Conservation (phyloP, 2,888 invertebrate genomes). For the Heliconius ethilla region DNA sequence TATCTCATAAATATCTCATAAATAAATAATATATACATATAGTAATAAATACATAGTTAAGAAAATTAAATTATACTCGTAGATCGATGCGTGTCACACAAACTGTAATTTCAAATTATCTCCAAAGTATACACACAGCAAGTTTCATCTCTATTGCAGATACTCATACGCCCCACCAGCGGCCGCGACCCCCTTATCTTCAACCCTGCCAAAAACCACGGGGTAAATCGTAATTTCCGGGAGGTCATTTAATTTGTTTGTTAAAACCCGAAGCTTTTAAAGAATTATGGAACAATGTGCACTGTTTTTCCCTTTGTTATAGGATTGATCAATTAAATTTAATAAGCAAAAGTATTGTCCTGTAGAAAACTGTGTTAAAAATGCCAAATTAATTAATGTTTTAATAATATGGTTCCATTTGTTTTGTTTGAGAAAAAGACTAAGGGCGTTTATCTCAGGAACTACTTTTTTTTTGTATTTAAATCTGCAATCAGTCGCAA, state of each 20-base stretch:
- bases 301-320: constrained; percentile 22
- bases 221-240: constrained; percentile 17
- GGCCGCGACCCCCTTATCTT: constrained; percentile 18
- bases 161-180: neutral
- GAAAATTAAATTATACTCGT: too few species aligned
- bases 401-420: neutral
- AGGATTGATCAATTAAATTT: constrained; percentile 22
- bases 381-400: neutral
- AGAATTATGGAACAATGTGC: constrained; percentile 11
- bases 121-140: neutral
- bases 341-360: constrained; percentile 4
- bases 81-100: neutral
- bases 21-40: neutral
- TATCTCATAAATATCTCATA: too few species aligned
- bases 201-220: constrained; percentile 1
- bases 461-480: too few species aligned
- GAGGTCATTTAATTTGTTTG: constrained; percentile 16
- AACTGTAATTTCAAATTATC: neutral
- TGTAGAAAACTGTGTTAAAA: neutral
- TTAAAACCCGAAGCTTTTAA: constrained; percentile 12
- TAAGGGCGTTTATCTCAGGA: too few species aligned
- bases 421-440: neutral
- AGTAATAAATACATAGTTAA: too few species aligned
- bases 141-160: neutral
- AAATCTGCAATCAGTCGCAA: too few species aligned